phyloP scores from a whole-genome alignment of 2,797 vertebrate species.

The Poeciliopsis presidionis region DNA sequence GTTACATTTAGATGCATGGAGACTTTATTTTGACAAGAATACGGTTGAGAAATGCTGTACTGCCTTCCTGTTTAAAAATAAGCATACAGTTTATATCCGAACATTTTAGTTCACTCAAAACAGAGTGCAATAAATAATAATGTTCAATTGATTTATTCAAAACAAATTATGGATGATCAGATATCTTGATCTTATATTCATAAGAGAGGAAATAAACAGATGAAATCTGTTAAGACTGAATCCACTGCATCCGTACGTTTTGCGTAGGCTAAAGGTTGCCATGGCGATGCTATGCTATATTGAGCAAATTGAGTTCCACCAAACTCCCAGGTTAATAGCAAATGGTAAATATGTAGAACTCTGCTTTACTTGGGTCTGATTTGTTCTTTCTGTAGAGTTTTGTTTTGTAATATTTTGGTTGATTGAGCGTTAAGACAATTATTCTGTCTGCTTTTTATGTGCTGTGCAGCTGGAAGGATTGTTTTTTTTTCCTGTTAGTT shows the following conservation, averaged over 20 bases:
- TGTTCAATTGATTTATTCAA: constrained; percentile 3
- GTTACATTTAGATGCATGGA: neutral
- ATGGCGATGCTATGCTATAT: neutral
- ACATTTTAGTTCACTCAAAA: neutral
- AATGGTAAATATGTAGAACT: neutral
- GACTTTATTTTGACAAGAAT: neutral
- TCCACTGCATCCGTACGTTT: constrained; percentile 19
- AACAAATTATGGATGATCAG: constrained; percentile 12
- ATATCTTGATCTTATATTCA: constrained; percentile 31
- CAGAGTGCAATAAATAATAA: neutral
- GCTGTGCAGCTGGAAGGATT: neutral
- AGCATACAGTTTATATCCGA: neutral
- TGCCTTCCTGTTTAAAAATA: neutral
- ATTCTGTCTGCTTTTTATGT: neutral
- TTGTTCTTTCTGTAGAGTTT: neutral
- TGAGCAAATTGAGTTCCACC: constrained; percentile 11
- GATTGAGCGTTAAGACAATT: neutral
- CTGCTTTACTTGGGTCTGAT: neutral
- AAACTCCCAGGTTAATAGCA: constrained; percentile 8
- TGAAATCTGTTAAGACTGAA: constrained; percentile 49
- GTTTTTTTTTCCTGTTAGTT: neutral
- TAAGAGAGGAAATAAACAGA: constrained; percentile 59
- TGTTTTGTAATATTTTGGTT: neutral
- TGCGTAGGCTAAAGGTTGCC: constrained; percentile 11
- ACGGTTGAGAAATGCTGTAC: neutral